Evolutionary conservation across 2,797 vertebrate genomes (phyloP).

Genomic region (Antrozous pallidus): DNA sequence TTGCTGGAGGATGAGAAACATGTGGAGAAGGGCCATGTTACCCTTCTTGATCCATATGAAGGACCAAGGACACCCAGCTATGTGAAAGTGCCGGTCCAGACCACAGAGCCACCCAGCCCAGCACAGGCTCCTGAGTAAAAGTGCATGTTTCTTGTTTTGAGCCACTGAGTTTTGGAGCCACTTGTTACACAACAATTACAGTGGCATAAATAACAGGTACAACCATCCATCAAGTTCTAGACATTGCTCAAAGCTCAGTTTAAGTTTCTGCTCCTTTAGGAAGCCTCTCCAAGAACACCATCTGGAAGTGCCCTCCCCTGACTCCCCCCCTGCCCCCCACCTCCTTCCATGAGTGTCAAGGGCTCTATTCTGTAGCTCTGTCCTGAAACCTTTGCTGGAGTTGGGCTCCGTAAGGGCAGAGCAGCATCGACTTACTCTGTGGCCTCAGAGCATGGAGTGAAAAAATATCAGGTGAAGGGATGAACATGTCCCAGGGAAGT

Average conservation of each 20-base stretch:
- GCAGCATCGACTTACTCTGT: not conserved
- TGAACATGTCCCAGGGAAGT: fast-evolving
- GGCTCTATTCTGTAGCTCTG: not conserved
- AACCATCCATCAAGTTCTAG: not conserved
- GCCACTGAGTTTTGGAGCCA: not conserved
- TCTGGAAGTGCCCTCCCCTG: not conserved
- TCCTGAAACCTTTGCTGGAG: not conserved
- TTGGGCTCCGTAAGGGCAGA: not conserved
- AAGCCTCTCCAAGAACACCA: not conserved
- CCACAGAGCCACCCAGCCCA: not conserved
- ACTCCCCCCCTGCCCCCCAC: too few species aligned
- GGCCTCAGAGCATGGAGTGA: not conserved
- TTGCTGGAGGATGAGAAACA: not conserved
- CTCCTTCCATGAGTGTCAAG: not conserved
- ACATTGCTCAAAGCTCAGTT: not conserved
- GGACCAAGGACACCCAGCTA: fast-evolving
- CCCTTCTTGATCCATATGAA: not conserved
- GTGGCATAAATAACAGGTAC: not conserved
- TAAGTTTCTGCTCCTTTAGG: not conserved
- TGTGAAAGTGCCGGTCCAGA: not conserved
- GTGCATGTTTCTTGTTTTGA: not conserved
- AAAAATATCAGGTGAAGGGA: not conserved
- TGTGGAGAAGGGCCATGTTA: fast-evolving
- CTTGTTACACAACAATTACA: not conserved
- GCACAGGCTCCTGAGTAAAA: not conserved